Base-by-base conservation (phyloP, 2,888 invertebrate genomes). In the Pseudococcus jackbeardsleyi region DNA sequence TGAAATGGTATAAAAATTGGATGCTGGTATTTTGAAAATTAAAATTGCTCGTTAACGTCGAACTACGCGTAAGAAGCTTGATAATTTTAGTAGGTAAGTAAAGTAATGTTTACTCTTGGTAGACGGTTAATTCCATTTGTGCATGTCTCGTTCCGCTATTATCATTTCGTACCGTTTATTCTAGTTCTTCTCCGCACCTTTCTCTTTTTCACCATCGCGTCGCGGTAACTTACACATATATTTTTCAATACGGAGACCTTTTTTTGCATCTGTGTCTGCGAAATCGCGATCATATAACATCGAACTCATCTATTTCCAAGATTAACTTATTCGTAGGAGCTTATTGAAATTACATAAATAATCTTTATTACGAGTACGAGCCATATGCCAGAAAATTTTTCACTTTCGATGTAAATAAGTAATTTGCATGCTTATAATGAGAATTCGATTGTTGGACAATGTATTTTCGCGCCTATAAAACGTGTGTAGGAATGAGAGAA, bases 311-410 rank as follows among this genome's bases (percentile, higher is more conserved):
- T 33, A 33, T 33, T 33, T 33, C 26, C 1, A 33, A 33, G 26
- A 33, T 33, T 33, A 33, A 33, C 79, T 4, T 19, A 72, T 22
- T 46, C 46, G 2, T 46, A 46, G 4, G 46, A 46, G 46, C 12
- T 72, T 64, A 72, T 59, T 33, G 64, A 72, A 64, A 33, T 79
- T 79, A 79, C 79, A 79, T 79, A 79, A 79, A 79, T 79, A 42
- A 59, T 59, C 0, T 59, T 79, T 79, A 79, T 79, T 22, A 79
- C 33, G 68, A 26, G 26, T 33, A 33, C 15, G 12, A 72, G 19
- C 8, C 11, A 19, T 59, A 19, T 59, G 19, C 50, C 50, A 17
- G 79, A 6, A 79, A 79, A 79, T 79, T 79, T 42, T 33, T 33
- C 3, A 79, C 79, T 79, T 79, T 79, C 79, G 79, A 79, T 42